Base-by-base conservation (phyloP, 2,113 vertebrate genomes). In the Andinoacara biseriatus region DNA sequence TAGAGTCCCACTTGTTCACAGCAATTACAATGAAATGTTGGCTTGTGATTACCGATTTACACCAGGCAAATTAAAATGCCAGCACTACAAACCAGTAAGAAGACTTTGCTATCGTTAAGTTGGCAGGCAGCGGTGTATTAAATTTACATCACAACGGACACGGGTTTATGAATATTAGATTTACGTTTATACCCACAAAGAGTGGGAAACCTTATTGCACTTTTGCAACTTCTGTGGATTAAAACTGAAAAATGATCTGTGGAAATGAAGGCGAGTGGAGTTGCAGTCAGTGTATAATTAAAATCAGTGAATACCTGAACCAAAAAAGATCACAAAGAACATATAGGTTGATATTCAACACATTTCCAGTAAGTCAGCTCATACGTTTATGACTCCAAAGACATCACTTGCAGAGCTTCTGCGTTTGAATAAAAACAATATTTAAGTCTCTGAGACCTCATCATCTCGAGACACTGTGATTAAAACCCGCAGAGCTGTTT, bases 141-240 rank as follows among this genome's bases (percentile, higher is more conserved):
- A 61, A 86, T 91, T 88, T 92, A 93, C 89, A 77, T 84, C 80
- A 85, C 84, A 89, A 83, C 78, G 74, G 82, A 54, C 40, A 76
- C 15, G 31, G 58, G 35, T 90, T 91, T 91, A 92, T 91, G 90
- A 87, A 90, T 83, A 83, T 90, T 87, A 82, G 83, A 94, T 94
- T 89, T 91, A 90, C 3, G 18, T 54, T 72, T 90, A 82, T 59
- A 76, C 65, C 77, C 49, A 56, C 74, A 86, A 58, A 86, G 76
- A 80, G 88, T 82, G 52, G 59, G 57, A 86, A 88, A 83, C 74
- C 83, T 76, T 69, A 89, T 80, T 83, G 85, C 52, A 46, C 20
- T 90, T 90, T 91, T 87, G 86, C 72, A 90, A 74, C 40, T 18
- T 88, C 31, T 69, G 49, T 81, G 63, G 63, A 86, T 84, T 85